These are phyloP conservation scores for Motacilla alba DNA, from an alignment of 2,113 vertebrate species.

Conservation along the genomic window DNA sequence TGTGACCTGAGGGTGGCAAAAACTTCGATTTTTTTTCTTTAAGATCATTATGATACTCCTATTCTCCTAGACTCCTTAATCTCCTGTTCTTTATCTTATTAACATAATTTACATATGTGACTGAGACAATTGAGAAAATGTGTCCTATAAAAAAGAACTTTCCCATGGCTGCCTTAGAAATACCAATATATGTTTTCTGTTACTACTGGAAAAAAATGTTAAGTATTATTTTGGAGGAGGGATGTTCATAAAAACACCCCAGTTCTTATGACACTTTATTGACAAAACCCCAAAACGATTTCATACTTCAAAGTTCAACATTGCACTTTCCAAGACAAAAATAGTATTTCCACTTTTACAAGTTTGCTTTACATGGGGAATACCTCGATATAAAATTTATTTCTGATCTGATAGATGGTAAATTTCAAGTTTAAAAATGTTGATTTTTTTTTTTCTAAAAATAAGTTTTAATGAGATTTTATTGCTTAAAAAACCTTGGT, in stretches of 20 bases:
- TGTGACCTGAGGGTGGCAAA: background rate
- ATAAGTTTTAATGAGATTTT: background rate
- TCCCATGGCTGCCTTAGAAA: background rate
- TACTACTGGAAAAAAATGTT: background rate
- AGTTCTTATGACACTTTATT: background rate
- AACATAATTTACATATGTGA: background rate
- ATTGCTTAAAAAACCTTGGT: background rate
- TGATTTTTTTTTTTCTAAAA: background rate
- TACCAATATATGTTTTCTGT: background rate
- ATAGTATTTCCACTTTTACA: background rate
- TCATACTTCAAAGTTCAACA: background rate
- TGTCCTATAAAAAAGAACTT: background rate
- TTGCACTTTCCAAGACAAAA: background rate
- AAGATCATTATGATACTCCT: background rate
- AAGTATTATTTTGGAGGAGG: background rate
- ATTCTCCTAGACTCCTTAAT: background rate
- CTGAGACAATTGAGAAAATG: background rate
- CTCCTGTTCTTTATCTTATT: background rate
- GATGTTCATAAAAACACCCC: background rate
- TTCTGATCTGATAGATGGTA: background rate
- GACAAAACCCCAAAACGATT: background rate
- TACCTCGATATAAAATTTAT: background rate
- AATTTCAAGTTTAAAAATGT: background rate
- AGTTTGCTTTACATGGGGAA: background rate
- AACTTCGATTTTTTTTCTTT: background rate